phyloP scores from a whole-genome alignment of 2,888 invertebrate genomes.

The Lycophotia porphyrea region DNA sequence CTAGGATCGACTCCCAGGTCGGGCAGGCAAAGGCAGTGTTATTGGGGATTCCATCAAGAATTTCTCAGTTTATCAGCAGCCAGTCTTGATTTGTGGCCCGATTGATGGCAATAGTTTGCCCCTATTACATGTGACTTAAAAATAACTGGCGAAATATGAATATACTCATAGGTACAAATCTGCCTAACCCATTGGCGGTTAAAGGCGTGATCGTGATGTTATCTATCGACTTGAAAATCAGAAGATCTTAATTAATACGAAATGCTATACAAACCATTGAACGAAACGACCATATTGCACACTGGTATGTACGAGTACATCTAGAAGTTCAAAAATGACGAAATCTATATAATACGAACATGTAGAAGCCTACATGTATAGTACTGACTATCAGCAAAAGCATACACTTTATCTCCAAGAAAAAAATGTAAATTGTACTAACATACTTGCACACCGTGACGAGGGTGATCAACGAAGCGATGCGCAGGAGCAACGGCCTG shows the following conservation, averaged over 20 bases:
- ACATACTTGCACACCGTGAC: slow-evolving; percentile 70
- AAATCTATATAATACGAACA: no score
- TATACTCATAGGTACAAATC: neutral
- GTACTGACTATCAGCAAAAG: slow-evolving; percentile 10
- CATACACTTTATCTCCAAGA: slow-evolving; percentile 47
- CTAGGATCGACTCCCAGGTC: neutral
- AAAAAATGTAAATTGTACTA: slow-evolving; percentile 62
- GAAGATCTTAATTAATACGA: neutral
- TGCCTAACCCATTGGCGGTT: neutral
- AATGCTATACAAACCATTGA: neutral
- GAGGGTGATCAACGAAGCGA: slow-evolving; percentile 75
- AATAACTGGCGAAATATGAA: neutral
- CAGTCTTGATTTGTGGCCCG: neutral
- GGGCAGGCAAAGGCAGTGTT: neutral
- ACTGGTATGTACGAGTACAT: neutral
- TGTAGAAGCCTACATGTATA: neutral
- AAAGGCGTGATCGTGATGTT: neutral
- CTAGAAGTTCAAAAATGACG: neutral
- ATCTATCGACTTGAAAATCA: neutral
- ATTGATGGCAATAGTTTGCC: neutral
- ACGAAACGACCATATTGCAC: neutral
- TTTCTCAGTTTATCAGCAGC: neutral
- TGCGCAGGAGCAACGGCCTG: slow-evolving; percentile 74
- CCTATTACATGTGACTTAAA: neutral
- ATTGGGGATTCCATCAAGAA: neutral